Conservation (phyloP, 2,888 invertebrate genomes). For the Dioctria linearis region DNA sequence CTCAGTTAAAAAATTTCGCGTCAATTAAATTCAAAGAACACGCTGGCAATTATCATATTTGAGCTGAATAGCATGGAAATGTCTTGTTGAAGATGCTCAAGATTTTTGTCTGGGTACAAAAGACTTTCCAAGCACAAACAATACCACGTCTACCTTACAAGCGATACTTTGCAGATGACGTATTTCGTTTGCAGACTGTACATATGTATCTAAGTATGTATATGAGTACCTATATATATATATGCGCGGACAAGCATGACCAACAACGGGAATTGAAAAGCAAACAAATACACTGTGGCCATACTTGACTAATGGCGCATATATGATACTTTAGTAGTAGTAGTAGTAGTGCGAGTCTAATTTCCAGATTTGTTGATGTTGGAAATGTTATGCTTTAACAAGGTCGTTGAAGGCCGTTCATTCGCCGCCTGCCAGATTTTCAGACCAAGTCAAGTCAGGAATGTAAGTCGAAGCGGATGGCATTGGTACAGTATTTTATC, state of each 20-base stretch:
- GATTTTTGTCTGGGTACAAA: not conserved
- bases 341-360: not conserved
- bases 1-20: not conserved
- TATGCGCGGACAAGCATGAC: not conserved
- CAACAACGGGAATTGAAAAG: not conserved
- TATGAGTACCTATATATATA: not conserved
- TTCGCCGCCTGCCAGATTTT: slow-evolving; percentile 43
- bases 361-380: not conserved
- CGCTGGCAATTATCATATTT: slow-evolving; percentile 1
- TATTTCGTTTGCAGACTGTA: slow-evolving; percentile 33
- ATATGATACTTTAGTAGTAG: not conserved
- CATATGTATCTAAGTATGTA: not conserved
- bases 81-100: slow-evolving; percentile 11
- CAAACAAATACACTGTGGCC: not conserved
- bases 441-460: slow-evolving; percentile 28
- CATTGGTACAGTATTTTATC: slow-evolving; percentile 54
- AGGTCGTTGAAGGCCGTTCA: slow-evolving; percentile 56
- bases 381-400: slow-evolving; percentile 43
- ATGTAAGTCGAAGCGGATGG: slow-evolving; percentile 40
- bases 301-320: slow-evolving; percentile 8
- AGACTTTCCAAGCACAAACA: slow-evolving; percentile 40
- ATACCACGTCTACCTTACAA: slow-evolving; percentile 39
- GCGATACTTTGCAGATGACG: slow-evolving; percentile 37
- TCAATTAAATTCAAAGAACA: slow-evolving; percentile 14
- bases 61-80: slow-evolving; percentile 16